Evolutionary conservation across 1,140 invertebrate genomes (phyloP).

Genomic region (Cherax quadricarinatus): DNA sequence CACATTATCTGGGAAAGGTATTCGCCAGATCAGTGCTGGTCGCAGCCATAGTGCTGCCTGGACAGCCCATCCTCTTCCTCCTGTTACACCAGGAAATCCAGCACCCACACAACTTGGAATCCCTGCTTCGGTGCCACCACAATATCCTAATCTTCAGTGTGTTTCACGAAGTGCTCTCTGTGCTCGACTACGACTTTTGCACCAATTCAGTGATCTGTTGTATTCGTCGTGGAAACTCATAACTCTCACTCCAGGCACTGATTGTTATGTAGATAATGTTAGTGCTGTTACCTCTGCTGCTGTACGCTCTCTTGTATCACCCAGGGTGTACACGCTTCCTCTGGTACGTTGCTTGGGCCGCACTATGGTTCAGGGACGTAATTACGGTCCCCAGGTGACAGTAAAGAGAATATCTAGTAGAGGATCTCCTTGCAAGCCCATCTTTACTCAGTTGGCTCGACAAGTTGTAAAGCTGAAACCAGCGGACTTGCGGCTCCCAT

Average conservation of each 20-base stretch:
- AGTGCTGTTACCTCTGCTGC: slow-evolving; percentile 78
- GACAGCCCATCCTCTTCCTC: slow-evolving; percentile 80
- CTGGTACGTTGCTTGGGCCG: slow-evolving; percentile 82
- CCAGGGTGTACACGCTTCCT: slow-evolving; percentile 82
- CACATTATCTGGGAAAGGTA: slow-evolving; percentile 80
- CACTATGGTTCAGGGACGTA: slow-evolving; percentile 84
- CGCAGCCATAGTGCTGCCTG: slow-evolving; percentile 83
- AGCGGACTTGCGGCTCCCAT: slow-evolving; percentile 81
- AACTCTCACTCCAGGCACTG: slow-evolving; percentile 78
- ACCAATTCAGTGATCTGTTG: slow-evolving; percentile 82
- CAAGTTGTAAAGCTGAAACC: slow-evolving; percentile 82
- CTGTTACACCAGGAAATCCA: slow-evolving; percentile 78
- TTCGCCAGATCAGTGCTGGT: slow-evolving; percentile 81
- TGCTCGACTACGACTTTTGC: slow-evolving; percentile 80
- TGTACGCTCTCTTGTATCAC: slow-evolving; percentile 79
- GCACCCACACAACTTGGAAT: slow-evolving; percentile 79
- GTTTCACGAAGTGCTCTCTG: slow-evolving; percentile 79
- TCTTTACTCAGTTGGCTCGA: slow-evolving; percentile 82
- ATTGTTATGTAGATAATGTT: slow-evolving; percentile 75
- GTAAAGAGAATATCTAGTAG: slow-evolving; percentile 81
- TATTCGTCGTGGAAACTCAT: slow-evolving; percentile 83
- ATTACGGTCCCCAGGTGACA: slow-evolving; percentile 84
- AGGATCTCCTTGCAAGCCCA: slow-evolving; percentile 80
- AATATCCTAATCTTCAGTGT: slow-evolving; percentile 80
- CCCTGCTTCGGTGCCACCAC: slow-evolving; percentile 79